Base-by-base conservation (phyloP, 2,113 vertebrate genomes). In the Channa argus region DNA sequence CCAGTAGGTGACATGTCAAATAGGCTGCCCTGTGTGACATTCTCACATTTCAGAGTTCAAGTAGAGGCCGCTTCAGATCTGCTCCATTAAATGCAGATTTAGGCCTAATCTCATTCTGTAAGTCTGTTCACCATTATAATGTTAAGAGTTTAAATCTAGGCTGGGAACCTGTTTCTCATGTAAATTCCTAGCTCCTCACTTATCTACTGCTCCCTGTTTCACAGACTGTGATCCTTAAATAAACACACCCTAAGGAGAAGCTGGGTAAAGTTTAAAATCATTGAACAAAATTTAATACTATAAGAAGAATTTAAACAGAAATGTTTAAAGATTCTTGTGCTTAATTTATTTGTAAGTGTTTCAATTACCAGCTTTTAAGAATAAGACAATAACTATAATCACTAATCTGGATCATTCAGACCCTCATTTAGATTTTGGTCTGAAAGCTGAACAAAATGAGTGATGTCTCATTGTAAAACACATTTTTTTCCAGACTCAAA, bases 31-130 rank as follows among this genome's bases (percentile, higher is more conserved):
- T 84, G 91, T 90, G 88, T 91, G 93, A 92, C 88, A 88, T 87
- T 86, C 90, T 93, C 93, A 91, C 94, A 93, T 89, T 80, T 76
- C 84, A 77, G 91, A 79, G 94, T 93, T 95, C 94, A 94, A 93
- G 92, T 93, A 86, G 89, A 92, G 93, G 92, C 85, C 93, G 58
- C 90, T 68, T 92, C 86, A 91, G 91, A 92, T 92, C 79, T 89
- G 82, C 63, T 84, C 83, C 87, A 90, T 91, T 92, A 85, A 90
- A 92, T 92, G 91, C 92, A 92, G 90, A 92, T 92, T 86, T 89
- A 69, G 89, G 85, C 87, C 90, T 93, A 92, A 90, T 92, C 92
- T 92, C 86, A 92, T 93, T 92, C 89, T 91, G 90, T 89, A 89
- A 89, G 0, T 93, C 90, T 88, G 84, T 76, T 93, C 90, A 91